Evolutionary conservation across 2,797 vertebrate genomes (phyloP).

Genomic region (Ctenopoma kingsleyae): DNA sequence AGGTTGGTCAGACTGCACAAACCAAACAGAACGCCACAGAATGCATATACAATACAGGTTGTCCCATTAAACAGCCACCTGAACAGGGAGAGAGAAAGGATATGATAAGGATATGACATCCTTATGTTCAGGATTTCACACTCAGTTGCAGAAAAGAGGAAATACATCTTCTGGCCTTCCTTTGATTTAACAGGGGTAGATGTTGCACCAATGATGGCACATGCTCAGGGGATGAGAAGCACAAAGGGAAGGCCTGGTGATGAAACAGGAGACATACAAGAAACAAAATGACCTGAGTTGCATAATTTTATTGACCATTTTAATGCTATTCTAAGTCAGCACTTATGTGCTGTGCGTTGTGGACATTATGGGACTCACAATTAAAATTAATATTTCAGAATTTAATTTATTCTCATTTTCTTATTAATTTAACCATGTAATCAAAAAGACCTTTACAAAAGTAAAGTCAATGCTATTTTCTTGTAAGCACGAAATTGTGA

Average conservation of each 20-base stretch:
- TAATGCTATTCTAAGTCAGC: not conserved
- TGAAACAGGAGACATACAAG: not conserved
- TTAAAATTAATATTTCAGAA: no score
- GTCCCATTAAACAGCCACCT: slow-evolving; percentile 85
- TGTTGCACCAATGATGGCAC: slow-evolving; percentile 30
- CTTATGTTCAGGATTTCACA: not conserved
- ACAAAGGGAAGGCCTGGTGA: slow-evolving; percentile 2
- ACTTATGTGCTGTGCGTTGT: not conserved
- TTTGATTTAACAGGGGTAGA: slow-evolving; percentile 14
- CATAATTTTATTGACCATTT: slow-evolving; percentile 5
- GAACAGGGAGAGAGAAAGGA: slow-evolving; percentile 16
- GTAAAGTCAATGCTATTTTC: no score
- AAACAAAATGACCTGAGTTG: not conserved
- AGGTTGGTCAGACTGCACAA: slow-evolving; percentile 87
- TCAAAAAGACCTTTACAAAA: no score
- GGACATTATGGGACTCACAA: not conserved
- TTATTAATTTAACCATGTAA: no score
- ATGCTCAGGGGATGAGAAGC: slow-evolving; percentile 26
- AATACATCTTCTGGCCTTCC: slow-evolving; percentile 12
- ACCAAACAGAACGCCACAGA: slow-evolving; percentile 88
- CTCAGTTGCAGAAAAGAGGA: slow-evolving; percentile 1
- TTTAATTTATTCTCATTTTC: no score
- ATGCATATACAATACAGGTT: slow-evolving; percentile 85
- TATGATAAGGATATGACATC: not conserved
- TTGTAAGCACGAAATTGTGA: no score